phyloP scores from a whole-genome alignment of 2,888 invertebrate genomes.

The Trichogramma evanescens region DNA sequence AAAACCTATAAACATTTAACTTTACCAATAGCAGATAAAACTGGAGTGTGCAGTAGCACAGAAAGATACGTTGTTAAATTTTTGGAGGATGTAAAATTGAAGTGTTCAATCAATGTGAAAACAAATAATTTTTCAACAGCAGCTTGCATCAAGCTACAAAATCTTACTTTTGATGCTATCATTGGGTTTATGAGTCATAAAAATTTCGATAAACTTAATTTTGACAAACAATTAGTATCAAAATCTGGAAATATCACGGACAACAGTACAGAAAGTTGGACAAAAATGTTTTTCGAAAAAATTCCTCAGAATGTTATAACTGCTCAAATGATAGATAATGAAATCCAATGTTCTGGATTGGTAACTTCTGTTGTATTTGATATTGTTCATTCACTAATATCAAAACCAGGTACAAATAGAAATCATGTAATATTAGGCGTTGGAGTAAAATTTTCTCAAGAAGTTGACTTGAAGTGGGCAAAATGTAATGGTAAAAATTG shows the following conservation, averaged over 20 bases:
- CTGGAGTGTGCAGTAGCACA: constrained; percentile 33
- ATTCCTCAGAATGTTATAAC: constrained; percentile 32
- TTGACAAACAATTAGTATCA: constrained; percentile 42
- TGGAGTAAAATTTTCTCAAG: constrained; percentile 35
- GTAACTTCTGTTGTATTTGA: constrained; percentile 38
- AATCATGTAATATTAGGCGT: constrained; percentile 37
- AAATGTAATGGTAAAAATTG: constrained; percentile 35
- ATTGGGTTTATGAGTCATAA: constrained; percentile 31
- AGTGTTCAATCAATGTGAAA: constrained; percentile 31
- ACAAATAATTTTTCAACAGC: constrained; percentile 35
- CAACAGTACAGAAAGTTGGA: constrained; percentile 48
- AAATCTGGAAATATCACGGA: constrained; percentile 50
- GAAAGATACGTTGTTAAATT: constrained; percentile 35
- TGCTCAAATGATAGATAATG: constrained; percentile 28
- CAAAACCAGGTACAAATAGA: constrained; percentile 32
- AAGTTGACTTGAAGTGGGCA: constrained; percentile 32
- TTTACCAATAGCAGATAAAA: constrained; percentile 32
- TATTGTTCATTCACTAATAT: constrained; percentile 35
- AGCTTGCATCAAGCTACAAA: constrained; percentile 39
- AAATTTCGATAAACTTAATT: constrained; percentile 25
- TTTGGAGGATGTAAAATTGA: constrained; percentile 37
- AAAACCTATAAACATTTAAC: constrained; percentile 35
- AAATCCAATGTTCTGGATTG: constrained; percentile 37
- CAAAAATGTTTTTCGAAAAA: constrained; percentile 46
- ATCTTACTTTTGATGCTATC: constrained; percentile 33